Evolutionary conservation across 2,113 vertebrate genomes (phyloP).

Genomic region (Macrotus californicus): DNA sequence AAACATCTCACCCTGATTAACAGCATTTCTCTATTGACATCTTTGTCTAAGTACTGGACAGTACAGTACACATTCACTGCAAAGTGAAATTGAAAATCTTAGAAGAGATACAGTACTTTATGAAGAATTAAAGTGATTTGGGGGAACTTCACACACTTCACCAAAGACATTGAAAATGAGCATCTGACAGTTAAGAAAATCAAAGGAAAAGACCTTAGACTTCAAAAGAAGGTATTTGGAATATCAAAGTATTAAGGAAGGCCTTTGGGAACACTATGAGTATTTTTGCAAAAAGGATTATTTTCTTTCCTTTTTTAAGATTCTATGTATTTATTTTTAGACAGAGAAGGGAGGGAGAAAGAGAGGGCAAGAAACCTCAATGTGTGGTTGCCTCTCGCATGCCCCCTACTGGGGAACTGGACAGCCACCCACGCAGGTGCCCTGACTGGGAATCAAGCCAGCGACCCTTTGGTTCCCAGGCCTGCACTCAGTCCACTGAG

Average conservation of each 20-base stretch:
- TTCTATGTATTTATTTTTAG: too few relatives aligned
- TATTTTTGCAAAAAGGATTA: neutral
- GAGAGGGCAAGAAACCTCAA: too few relatives aligned
- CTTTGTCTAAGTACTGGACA: neutral
- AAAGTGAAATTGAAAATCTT: neutral
- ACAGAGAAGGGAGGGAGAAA: too few relatives aligned
- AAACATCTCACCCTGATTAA: neutral
- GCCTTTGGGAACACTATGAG: neutral
- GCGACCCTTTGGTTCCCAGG: too few relatives aligned
- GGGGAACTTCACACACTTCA: neutral
- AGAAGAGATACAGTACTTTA: neutral
- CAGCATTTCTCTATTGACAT: neutral
- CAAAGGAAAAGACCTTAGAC: neutral
- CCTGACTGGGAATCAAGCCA: too few relatives aligned
- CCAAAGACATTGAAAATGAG: neutral
- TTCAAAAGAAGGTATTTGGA: neutral
- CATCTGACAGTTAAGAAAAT: constrained; percentile 6
- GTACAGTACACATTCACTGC: neutral
- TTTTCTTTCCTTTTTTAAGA: too few relatives aligned
- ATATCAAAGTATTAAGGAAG: neutral
- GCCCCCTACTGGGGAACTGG: too few relatives aligned
- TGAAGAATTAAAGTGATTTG: neutral
- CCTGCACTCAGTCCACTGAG: too few relatives aligned
- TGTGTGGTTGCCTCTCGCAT: too few relatives aligned
- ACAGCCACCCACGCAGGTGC: too few relatives aligned